Percentiles rank a stretch among this genome's conserved stretches.
Evolutionary conservation across 2,113 vertebrate species (phyloP).

Genomic region (Pyxicephalus adspersus): DNA sequence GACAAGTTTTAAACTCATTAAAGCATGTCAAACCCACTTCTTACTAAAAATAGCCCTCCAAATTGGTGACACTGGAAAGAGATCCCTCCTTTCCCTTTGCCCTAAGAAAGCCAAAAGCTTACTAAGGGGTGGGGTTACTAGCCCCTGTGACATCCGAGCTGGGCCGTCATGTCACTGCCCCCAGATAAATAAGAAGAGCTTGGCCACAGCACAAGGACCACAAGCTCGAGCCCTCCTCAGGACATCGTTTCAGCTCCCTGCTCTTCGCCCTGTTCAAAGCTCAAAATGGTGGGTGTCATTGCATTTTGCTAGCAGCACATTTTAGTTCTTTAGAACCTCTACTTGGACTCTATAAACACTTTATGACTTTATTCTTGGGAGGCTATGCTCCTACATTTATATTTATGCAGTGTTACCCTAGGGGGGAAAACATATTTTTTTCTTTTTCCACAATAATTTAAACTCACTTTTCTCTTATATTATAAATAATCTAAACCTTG

Average conservation of each 20-base stretch:
- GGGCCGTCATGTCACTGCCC: conserved; percentile 76
- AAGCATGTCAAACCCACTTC: conserved; percentile 66
- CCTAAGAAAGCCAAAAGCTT: conserved; percentile 98
- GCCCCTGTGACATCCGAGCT: conserved; percentile 81
- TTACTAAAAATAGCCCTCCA: conserved; percentile 86
- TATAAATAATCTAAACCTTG: too few species aligned
- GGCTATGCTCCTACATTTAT: neutral
- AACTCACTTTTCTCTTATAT: neutral
- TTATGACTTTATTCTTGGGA: neutral
- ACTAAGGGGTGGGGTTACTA: conserved; percentile 69
- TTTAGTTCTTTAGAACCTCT: neutral
- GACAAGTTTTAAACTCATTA: conserved; percentile 61
- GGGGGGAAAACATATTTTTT: neutral
- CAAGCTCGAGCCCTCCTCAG: conserved; percentile 73
- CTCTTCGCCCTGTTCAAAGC: conserved; percentile 66
- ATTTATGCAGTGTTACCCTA: neutral
- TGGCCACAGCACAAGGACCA: conserved; percentile 77
- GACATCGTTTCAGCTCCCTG: conserved; percentile 71
- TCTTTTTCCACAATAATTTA: neutral
- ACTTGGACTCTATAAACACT: neutral
- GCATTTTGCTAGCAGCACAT: conserved; percentile 34
- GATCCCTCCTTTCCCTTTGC: conserved; percentile 84
- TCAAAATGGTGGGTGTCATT: conserved; percentile 90
- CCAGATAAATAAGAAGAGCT: conserved; percentile 85
- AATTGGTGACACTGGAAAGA: conserved; percentile 71